Base-by-base conservation (phyloP, 2,888 invertebrate species). In the Heliothis peltigera region DNA sequence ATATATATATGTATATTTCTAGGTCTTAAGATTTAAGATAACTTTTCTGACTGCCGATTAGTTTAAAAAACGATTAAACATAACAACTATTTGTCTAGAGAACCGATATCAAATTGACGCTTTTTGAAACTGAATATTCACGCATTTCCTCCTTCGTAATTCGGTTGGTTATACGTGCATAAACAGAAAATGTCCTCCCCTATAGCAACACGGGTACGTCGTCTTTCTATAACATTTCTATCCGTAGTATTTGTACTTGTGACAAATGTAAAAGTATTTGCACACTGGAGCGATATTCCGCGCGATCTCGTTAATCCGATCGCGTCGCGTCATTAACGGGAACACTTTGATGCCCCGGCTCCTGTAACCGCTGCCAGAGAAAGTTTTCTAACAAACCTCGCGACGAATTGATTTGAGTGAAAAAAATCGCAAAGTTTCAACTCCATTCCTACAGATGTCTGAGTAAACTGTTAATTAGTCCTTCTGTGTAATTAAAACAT, bases 311-410 rank as follows among this genome's bases (percentile, higher is more conserved):
- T 21, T 65, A 69, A 73, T 73, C 54, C 51, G 58, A 65, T 69
- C 32, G 73, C 15, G 39, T 12, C 17, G 44, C 69, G 18, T 73
- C 60, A 73, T 75, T 77, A 75, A 32, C 57, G 39, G 17, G 52
- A 10, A 22, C 46, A 51, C 64, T 68, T 67, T 68, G 59, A 75
- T 60, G 62, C 46, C 43, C 10, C 44, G 56, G 59, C 59, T 68
- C 51, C 15, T 64, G 35, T 42, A 56, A 53, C 42, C 48, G 22
- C 46, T 53, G 48, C 25, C 58, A 25, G 44, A 21, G 32, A n/a
- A 60, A 64, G 42, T 63, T 60, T 43, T 10, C 12, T 17, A 54
- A 63, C 21, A 55, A 57, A 65, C 61, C 21, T 55, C 39, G 8
- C 21, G 48, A 7, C 49, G 54, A 57, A 76, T 51, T 65, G 32